Evolutionary conservation across 2,113 vertebrate genomes (phyloP).

Genomic region (Notechis scutatus): DNA sequence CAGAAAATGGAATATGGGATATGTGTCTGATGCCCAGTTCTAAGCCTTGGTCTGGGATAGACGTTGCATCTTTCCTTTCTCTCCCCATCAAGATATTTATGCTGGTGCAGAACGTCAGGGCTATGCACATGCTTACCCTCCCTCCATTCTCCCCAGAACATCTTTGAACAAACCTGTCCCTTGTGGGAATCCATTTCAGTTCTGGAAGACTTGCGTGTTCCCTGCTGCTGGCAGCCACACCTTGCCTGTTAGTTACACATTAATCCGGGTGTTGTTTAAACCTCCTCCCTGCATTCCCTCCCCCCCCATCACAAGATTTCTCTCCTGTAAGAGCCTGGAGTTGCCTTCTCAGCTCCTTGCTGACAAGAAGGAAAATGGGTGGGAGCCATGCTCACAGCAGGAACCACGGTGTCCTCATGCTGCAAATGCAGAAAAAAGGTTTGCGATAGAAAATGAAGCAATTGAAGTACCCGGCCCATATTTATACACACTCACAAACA

Average conservation of each 20-base stretch:
- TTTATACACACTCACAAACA: not conserved
- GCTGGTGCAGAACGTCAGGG: not conserved
- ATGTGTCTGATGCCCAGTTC: not conserved
- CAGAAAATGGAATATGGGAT: not conserved
- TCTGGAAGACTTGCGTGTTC: not conserved
- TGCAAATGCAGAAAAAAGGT: not conserved
- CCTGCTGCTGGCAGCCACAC: not conserved
- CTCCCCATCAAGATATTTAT: not conserved
- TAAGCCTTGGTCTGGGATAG: not conserved
- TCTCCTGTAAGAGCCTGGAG: not conserved
- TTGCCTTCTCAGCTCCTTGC: not conserved
- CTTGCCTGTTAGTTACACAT: conserved; percentile 11
- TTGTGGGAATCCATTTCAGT: not conserved
- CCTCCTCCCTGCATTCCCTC: not conserved
- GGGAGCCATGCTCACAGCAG: not conserved
- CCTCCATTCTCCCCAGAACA: not conserved
- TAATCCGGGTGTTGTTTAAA: not conserved
- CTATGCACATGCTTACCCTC: not conserved
- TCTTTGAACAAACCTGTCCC: not conserved
- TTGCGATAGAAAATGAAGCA: not conserved
- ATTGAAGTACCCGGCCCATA: not conserved
- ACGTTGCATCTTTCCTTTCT: not conserved
- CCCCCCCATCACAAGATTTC: not conserved
- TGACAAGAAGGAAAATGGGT: not conserved
- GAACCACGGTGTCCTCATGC: not conserved